Base-by-base conservation (phyloP, 2,888 invertebrate genomes). In the Ceriagrion tenellum region DNA sequence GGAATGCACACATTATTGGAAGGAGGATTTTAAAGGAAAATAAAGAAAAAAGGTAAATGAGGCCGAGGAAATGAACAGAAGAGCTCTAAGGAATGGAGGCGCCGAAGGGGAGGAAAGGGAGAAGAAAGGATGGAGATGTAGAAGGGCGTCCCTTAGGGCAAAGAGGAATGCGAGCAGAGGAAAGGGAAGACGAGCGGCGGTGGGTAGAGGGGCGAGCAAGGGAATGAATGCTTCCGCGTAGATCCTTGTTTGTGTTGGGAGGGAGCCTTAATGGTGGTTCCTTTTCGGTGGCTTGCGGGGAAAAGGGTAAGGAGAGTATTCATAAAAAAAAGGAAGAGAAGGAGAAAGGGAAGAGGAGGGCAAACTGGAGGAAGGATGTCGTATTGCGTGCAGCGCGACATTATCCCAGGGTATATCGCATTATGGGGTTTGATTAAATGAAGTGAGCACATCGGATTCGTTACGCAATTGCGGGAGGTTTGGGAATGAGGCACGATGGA, bases 241-340 rank as follows among this genome's bases (percentile, higher is more conserved):
- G 47, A 69, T 69, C 93, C 26, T 26, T 93, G 93, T 93, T 93
- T 93, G 93, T 93, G 47, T 69, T 93, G 35, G 69, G 63, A 91
- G 30, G 69, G 74, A 93, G 91, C 20, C 35, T 40, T 88, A 59
- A 56, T 90, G 55, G 56, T 90, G 55, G 56, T 35, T 63, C 91
- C 91, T 40, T 90, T 40, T 91, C 56, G 55, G 89, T 26, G 89
- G 55, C 55, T 55, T 47, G 89, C 23, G 55, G n/a, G 89, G 55
- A 47, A 20, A 89, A 55, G 89, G 55, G 91, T 30, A 56, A n/a
- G 56, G 20, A 56, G 90, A 56, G 90, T 20, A 30, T 81, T 35
- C 63, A 93, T 35, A 40, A n/a, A 69, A 93, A n/a, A 55, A 26
- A 18, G 35, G 12, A 10, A 20, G 63, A 63, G 30, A 59, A 13